Evolutionary conservation across 2,113 vertebrate genomes (phyloP).

Genomic region (Nyctibius bracteatus): DNA sequence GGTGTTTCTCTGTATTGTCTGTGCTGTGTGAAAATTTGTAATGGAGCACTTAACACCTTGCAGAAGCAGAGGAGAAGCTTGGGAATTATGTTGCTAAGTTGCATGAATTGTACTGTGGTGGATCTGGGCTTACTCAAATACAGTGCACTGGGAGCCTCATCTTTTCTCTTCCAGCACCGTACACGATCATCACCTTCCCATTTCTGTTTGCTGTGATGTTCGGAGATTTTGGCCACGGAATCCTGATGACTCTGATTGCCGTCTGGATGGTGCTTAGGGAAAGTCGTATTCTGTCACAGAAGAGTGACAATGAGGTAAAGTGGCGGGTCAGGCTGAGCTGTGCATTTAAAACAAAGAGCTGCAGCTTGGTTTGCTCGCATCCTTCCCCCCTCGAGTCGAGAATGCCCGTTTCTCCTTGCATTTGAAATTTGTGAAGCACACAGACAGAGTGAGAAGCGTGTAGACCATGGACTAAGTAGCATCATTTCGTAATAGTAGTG

Average conservation of each 20-base stretch:
- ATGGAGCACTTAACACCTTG: neutral
- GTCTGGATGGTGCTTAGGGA: slow-evolving; percentile 93
- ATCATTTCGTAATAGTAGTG: neutral
- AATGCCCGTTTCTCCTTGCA: neutral
- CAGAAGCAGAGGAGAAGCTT: neutral
- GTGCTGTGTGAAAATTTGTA: neutral
- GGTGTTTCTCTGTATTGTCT: neutral
- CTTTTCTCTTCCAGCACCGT: slow-evolving; percentile 81
- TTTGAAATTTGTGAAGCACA: neutral
- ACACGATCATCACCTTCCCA: slow-evolving; percentile 97
- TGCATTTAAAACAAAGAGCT: neutral
- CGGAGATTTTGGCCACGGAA: slow-evolving; percentile 92
- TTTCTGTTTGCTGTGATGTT: slow-evolving; percentile 99
- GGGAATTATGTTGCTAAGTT: neutral
- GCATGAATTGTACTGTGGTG: neutral
- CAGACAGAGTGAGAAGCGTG: neutral
- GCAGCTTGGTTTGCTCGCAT: neutral
- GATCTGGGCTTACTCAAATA: neutral
- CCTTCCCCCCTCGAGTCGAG: neutral
- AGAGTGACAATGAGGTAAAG: slow-evolving; percentile 93
- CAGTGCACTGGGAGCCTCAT: neutral
- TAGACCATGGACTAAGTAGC: neutral
- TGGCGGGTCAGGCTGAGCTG: neutral
- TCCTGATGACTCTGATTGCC: slow-evolving; percentile 90
- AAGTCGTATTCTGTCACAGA: slow-evolving; percentile 90